phyloP scores from a whole-genome alignment of 2,797 vertebrate species.

The Myotis vivesi region DNA sequence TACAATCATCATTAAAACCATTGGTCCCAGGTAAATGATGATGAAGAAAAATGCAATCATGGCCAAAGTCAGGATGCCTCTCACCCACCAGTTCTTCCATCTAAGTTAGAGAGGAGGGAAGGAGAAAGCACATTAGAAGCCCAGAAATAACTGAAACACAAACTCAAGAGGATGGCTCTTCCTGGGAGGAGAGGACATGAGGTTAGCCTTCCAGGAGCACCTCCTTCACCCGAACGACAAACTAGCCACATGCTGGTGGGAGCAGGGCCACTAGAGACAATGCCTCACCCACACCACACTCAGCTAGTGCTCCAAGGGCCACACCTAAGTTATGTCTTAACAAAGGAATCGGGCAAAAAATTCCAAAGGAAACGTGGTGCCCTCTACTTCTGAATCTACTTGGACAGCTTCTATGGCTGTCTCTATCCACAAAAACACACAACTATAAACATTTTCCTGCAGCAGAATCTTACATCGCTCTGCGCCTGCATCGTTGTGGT shows the following conservation, averaged over 20 bases:
- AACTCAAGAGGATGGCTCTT: not conserved
- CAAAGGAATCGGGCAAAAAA: not conserved
- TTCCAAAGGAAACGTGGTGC: not conserved
- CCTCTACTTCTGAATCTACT: not conserved
- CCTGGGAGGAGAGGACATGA: not conserved
- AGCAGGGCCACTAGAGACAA: not conserved
- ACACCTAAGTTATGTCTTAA: not conserved
- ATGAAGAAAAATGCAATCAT: slow-evolving; percentile 99
- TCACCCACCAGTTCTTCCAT: slow-evolving; percentile 99
- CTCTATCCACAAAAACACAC: not conserved
- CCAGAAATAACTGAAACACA: not conserved
- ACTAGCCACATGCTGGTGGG: not conserved
- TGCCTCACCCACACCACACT: not conserved
- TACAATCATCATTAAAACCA: slow-evolving; percentile 98
- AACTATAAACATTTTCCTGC: not conserved
- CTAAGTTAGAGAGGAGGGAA: slow-evolving; percentile 79
- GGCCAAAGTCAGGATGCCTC: slow-evolving; percentile 96
- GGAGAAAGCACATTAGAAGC: slow-evolving; percentile 32
- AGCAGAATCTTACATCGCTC: not conserved
- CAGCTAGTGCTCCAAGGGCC: not conserved
- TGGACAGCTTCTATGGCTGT: not conserved
- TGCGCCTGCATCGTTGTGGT: not conserved
- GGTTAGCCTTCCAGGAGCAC: not conserved
- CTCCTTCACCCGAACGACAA: not conserved
- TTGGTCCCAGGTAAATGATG: slow-evolving; percentile 98